phyloP scores from a whole-genome alignment of 2,113 vertebrate genomes.

The Tachysurus vachellii region DNA sequence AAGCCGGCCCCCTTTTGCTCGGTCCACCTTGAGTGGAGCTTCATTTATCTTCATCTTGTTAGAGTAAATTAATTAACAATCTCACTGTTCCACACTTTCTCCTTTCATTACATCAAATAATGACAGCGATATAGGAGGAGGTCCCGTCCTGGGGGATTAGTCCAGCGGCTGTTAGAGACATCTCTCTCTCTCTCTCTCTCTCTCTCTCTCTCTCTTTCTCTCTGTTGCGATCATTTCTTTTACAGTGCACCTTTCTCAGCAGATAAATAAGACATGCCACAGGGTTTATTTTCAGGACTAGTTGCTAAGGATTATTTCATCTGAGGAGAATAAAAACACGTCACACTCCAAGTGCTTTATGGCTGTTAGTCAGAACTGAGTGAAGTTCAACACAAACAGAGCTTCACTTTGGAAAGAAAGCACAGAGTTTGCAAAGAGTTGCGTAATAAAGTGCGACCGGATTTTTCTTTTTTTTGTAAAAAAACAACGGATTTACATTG shows the following conservation, averaged over 20 bases:
- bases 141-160: constrained; percentile 73
- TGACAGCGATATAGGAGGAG: constrained; percentile 78
- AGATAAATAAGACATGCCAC: constrained; percentile 6
- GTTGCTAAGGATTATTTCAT: not conserved
- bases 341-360: not conserved
- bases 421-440: not conserved
- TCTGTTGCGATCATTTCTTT: constrained; percentile 15
- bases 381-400: not conserved
- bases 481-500: too few relatives aligned
- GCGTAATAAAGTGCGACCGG: not conserved
- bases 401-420: constrained; percentile 2
- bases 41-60: constrained; percentile 99
- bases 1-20: constrained; percentile 86
- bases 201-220: constrained; percentile 19
- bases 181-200: constrained; percentile 53
- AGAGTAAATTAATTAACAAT: constrained; percentile 99
- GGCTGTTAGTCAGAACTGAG: not conserved
- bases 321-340: not conserved
- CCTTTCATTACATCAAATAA: constrained; percentile 99
- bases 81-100: constrained; percentile 95
- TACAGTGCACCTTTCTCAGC: constrained; percentile 13
- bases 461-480: not conserved
- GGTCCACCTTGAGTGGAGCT: constrained; percentile 86
- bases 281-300: not conserved
- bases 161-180: constrained; percentile 62